Evolutionary conservation across 2,113 vertebrate genomes (phyloP).

Genomic region (Oryzias javanicus): DNA sequence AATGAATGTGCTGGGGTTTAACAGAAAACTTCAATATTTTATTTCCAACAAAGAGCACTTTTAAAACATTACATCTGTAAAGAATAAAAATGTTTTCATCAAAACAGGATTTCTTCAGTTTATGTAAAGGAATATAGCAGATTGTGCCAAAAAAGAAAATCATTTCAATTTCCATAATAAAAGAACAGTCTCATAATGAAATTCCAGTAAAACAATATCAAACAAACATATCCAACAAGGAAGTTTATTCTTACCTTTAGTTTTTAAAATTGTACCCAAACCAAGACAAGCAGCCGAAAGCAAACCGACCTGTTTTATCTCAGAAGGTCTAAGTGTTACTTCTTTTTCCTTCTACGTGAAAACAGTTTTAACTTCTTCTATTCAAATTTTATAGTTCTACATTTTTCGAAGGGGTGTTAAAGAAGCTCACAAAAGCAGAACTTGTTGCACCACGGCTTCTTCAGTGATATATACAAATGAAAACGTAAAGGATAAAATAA

Average conservation of each 20-base stretch:
- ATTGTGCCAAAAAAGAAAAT: too few species aligned
- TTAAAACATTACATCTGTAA: too few species aligned
- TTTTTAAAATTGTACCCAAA: fast-evolving
- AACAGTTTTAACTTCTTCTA: slow-evolving; percentile 37
- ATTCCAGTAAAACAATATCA: too few species aligned
- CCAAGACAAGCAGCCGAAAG: background rate
- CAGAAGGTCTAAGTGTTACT: fast-evolving
- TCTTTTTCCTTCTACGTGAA: background rate
- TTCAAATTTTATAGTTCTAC: slow-evolving; percentile 5
- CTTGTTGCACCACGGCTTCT: background rate
- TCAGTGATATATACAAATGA: background rate
- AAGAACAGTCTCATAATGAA: too few species aligned
- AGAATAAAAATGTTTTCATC: too few species aligned
- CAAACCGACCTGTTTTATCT: background rate
- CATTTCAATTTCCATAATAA: too few species aligned
- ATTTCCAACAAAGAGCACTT: too few species aligned
- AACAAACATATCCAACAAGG: background rate
- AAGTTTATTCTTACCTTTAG: slow-evolving; percentile 37
- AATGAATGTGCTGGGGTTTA: too few species aligned
- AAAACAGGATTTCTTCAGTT: too few species aligned
- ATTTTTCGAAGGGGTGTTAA: background rate
- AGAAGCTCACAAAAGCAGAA: background rate
- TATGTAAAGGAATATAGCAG: too few species aligned
- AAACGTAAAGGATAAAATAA: background rate
- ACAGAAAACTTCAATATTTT: too few species aligned